Base-by-base conservation (phyloP, 1,140 invertebrate species). In the Papilio dardanus region DNA sequence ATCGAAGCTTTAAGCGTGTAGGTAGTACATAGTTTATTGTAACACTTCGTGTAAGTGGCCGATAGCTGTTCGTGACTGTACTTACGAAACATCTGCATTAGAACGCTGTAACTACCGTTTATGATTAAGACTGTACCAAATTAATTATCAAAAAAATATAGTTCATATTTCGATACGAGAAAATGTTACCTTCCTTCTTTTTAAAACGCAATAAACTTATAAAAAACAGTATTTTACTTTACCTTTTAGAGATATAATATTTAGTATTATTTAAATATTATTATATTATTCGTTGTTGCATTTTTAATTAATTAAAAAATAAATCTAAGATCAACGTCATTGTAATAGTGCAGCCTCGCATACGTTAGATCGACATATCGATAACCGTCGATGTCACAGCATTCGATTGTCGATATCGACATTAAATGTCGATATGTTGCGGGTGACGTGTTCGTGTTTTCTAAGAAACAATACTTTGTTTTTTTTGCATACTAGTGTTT, bases 11-110 rank as follows among this genome's bases (percentile, higher is more conserved):
- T 68, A 35, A 28, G 16, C 12, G 35, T 69, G 67, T 69, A 69
- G 67, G 35, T 68, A 37, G 66, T 58, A 24, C 35, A 40, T 16
- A 69, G 67, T 69, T 69, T 69, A 69, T 69, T 69, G 67, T 69
- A 69, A 40, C 67, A 69, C 67, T 69, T 69, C 67, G 35, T 69
- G 67, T 69, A 40, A 69, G 67, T 69, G 67, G 67, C 33, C 21
- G 33, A 69, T 58, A 58, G 54, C 54, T 40, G 33, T 35, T 69
- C 67, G 67, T 69, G 67, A 69, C 67, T 40, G 33, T 40, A 69
- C 31, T 69, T 69, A 69, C 67, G 67, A 69, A 69, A 69, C 37
- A 69, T 37, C 21, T 24, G 33, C 35, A 21, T 69, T 69, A 21
- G 31, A 68, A 28, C 28, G 35, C 37, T 40, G 12, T 35, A 40